phyloP scores from a whole-genome alignment of 2,888 invertebrate species.

The Incurvaria masculella region DNA sequence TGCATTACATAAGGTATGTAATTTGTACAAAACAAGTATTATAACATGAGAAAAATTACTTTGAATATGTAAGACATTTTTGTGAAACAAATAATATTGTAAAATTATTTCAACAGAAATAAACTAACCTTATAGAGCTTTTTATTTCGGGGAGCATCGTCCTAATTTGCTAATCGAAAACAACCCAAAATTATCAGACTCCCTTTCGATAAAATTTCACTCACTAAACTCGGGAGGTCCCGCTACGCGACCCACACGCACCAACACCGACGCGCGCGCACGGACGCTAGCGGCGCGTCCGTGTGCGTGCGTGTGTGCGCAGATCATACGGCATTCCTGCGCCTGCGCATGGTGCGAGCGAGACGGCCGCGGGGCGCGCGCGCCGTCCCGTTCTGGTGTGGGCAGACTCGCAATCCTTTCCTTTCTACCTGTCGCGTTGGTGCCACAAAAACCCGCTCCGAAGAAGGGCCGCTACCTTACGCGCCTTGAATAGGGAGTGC shows the following conservation, averaged over 20 bases:
- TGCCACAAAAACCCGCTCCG: slow-evolving; percentile 56
- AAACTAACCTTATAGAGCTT: no score
- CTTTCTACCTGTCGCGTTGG: slow-evolving; percentile 57
- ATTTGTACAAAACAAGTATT: no score
- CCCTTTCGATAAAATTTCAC: slow-evolving; percentile 57
- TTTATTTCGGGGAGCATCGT: no score
- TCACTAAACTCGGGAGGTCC: slow-evolving; percentile 52
- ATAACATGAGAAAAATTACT: no score
- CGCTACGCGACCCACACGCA: slow-evolving; percentile 56
- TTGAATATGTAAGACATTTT: no score
- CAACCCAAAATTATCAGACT: slow-evolving; percentile 46
- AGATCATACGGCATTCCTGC: slow-evolving; percentile 56
- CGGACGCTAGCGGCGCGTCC: not conserved
- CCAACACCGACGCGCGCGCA: not conserved
- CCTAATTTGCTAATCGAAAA: not conserved
- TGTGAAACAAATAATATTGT: no score
- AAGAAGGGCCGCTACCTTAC: slow-evolving; percentile 54
- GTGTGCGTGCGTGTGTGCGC: slow-evolving; percentile 22
- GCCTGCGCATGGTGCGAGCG: slow-evolving; percentile 36
- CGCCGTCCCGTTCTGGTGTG: slow-evolving; percentile 30
- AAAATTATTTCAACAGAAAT: no score
- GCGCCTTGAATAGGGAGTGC: slow-evolving; percentile 55
- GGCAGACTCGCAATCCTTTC: slow-evolving; percentile 49
- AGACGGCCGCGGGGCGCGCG: slow-evolving; percentile 30
- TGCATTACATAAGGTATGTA: no score